phyloP scores from a whole-genome alignment of 2,888 invertebrate genomes.

The Pheosia tremula region DNA sequence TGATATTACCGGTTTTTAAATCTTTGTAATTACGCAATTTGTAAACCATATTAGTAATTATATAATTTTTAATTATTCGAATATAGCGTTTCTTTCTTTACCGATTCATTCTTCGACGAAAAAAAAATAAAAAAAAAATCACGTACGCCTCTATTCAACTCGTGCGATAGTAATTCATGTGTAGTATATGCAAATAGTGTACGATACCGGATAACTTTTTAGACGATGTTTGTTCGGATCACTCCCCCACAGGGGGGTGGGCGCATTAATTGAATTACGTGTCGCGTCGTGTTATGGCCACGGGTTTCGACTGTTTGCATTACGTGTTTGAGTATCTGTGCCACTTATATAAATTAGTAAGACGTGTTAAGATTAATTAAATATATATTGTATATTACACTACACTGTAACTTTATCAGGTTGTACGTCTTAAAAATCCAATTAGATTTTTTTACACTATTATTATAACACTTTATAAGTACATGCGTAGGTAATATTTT shows the following conservation, averaged over 20 bases:
- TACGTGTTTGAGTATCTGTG: conserved; percentile 32
- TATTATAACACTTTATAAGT: no score
- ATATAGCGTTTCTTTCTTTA: no score
- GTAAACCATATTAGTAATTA: no score
- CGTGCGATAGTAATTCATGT: conserved; percentile 14
- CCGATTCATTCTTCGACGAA: neutral
- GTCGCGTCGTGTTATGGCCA: conserved; percentile 47
- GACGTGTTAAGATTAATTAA: neutral
- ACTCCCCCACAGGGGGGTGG: conserved; percentile 46
- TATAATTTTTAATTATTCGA: no score
- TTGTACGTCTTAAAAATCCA: no score
- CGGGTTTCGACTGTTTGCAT: conserved; percentile 25
- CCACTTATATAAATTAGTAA: conserved; percentile 33
- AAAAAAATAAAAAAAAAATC: conserved; percentile 12
- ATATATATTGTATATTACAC: neutral
- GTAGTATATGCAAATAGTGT: conserved; percentile 59
- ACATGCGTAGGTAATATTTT: no score
- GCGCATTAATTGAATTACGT: conserved; percentile 73
- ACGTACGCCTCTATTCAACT: conserved; percentile 16
- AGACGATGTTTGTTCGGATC: conserved; percentile 60
- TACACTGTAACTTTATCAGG: no score
- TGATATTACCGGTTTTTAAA: no score
- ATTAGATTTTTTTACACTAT: no score
- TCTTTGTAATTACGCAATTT: no score
- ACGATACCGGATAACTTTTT: conserved; percentile 65